Evolutionary conservation across 1,140 invertebrate species (phyloP).

Genomic region (Chironomus striatipennis): DNA sequence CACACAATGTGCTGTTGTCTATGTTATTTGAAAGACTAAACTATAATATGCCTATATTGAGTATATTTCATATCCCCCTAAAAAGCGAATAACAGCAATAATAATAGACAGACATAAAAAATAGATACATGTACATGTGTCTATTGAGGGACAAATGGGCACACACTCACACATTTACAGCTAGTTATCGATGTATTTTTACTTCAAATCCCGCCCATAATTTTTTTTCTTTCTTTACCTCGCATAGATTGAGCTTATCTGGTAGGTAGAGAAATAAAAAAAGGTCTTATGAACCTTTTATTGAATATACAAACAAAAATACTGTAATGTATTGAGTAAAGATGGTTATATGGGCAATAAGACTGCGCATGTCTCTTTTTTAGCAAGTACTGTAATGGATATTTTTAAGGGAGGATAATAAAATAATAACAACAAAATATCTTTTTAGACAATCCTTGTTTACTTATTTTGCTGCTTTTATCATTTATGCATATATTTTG

Average conservation of each 20-base stretch:
- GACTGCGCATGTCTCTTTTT: not conserved
- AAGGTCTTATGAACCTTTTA: conserved; percentile 1
- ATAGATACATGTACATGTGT: not conserved
- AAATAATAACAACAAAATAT: not conserved
- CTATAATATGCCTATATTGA: too few relatives aligned
- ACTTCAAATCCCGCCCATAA: not conserved
- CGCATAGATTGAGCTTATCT: not conserved
- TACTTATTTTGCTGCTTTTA: not conserved
- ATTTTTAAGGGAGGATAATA: not conserved
- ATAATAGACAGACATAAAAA: conserved; percentile 1
- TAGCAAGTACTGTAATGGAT: not conserved
- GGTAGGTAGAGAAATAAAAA: not conserved
- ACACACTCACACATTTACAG: not conserved
- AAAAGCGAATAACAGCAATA: not conserved
- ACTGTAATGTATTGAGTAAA: not conserved
- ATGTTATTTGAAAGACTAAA: too few relatives aligned
- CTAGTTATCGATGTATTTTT: too few relatives aligned
- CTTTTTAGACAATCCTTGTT: not conserved
- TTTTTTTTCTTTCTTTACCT: not conserved
- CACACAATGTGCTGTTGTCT: too few relatives aligned
- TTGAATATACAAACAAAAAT: not conserved
- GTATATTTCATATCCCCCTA: too few relatives aligned
- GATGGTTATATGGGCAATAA: not conserved
- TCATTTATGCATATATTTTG: not conserved
- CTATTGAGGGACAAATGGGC: not conserved